Percentiles rank a stretch among this genome's conserved stretches.
Conservation (phyloP, 2,797 vertebrate genomes). For the Rallus crepitans region DNA sequence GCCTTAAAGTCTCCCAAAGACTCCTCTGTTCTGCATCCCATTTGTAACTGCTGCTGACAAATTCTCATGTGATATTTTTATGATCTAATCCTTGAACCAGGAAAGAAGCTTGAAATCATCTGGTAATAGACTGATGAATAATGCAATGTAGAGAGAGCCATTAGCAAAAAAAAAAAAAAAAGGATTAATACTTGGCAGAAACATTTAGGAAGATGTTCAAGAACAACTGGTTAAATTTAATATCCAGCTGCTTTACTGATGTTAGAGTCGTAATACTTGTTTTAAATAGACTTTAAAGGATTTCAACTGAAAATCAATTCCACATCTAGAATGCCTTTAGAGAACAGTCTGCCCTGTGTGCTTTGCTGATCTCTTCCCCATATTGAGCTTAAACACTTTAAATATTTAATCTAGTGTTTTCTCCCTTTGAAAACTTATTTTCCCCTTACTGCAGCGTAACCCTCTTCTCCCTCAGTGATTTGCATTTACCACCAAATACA, state of each 20-base stretch:
- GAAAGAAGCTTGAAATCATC: slow-evolving; percentile 44
- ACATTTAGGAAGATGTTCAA: slow-evolving; percentile 45
- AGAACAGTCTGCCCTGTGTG: not conserved
- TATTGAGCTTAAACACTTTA: slow-evolving; percentile 25
- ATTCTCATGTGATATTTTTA: slow-evolving; percentile 47
- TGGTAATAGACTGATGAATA: slow-evolving; percentile 36
- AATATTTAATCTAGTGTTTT: slow-evolving; percentile 46
- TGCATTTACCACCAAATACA: slow-evolving; percentile 16
- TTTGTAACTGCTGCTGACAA: slow-evolving; percentile 48
- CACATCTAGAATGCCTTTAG: slow-evolving; percentile 14
- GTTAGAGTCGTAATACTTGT: slow-evolving; percentile 47
- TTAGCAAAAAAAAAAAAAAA: slow-evolving; percentile 26
- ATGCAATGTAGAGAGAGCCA: slow-evolving; percentile 47
- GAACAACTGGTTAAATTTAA: slow-evolving; percentile 65
- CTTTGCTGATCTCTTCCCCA: slow-evolving; percentile 34
- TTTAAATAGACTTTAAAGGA: slow-evolving; percentile 61
- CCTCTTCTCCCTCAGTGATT: slow-evolving; percentile 2
- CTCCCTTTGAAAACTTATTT: slow-evolving; percentile 4
- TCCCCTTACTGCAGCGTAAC: not conserved
- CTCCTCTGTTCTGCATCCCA: not conserved
- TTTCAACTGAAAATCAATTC: slow-evolving; percentile 66
- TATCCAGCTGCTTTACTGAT: slow-evolving; percentile 61
- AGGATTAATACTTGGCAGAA: slow-evolving; percentile 63
- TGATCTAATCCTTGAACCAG: slow-evolving; percentile 48
- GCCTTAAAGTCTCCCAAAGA: not conserved